Percentiles rank a stretch among this genome's conserved stretches.
Evolutionary conservation across 1,140 invertebrate genomes (phyloP).

Genomic region (Drosophila cardini): DNA sequence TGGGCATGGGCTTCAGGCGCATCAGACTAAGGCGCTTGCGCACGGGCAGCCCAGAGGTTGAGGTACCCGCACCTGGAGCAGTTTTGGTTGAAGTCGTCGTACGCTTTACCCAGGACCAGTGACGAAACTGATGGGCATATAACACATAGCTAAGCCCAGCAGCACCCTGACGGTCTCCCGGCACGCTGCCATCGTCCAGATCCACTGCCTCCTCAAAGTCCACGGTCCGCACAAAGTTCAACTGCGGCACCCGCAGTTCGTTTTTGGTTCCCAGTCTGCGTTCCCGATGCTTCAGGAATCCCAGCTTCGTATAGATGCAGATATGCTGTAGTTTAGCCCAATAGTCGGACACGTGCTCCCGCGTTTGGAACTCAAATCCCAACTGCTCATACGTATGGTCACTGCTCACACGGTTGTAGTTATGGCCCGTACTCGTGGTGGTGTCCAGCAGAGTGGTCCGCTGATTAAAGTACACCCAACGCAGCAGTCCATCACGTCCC

Average conservation of each 20-base stretch:
- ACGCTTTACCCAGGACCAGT: constrained; percentile 86
- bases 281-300: constrained; percentile 79
- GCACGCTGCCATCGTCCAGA: constrained; percentile 86
- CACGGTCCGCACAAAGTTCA: constrained; percentile 58
- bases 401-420: constrained; percentile 87
- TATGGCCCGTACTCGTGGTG: constrained; percentile 86
- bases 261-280: not conserved
- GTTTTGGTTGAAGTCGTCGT: not conserved
- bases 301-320: constrained; percentile 88
- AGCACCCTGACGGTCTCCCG: constrained; percentile 90
- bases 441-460: constrained; percentile 89
- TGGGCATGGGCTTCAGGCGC: constrained; percentile 54
- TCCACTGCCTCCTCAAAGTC: constrained; percentile 60
- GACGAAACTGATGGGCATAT: constrained; percentile 89
- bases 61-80: constrained; percentile 11
- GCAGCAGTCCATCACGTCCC: constrained; percentile 88
- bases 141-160: constrained; percentile 90
- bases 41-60: constrained; percentile 32
- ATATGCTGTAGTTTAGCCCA: constrained; percentile 90
- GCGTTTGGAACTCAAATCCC: constrained; percentile 86
- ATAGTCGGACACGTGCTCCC: constrained; percentile 88
- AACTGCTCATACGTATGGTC: constrained; percentile 86
- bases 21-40: constrained; percentile 35
- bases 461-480: constrained; percentile 89
- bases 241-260: constrained; percentile 12